phyloP scores from a whole-genome alignment of 2,113 vertebrate genomes.

The Brachyistius frenatus region DNA sequence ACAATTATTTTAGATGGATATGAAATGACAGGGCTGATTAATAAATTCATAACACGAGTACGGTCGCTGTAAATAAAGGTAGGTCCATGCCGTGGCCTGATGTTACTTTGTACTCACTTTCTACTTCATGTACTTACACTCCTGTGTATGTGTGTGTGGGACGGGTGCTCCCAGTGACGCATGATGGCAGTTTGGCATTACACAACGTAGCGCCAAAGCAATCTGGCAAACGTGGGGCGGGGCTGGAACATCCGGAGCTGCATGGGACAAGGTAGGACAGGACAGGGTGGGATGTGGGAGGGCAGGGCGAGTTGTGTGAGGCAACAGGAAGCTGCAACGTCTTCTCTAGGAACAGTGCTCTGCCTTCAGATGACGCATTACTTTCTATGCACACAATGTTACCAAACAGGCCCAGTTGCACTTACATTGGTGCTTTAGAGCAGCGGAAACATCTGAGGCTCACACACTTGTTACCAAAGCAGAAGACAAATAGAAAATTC shows the following conservation, averaged over 20 bases:
- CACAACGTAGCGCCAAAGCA: conserved; percentile 53
- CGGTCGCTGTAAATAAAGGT: conserved; percentile 57
- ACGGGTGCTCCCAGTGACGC: conserved; percentile 78
- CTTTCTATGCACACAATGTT: neutral
- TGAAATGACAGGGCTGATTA: conserved; percentile 39
- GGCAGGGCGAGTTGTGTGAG: conserved; percentile 15
- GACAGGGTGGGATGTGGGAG: neutral
- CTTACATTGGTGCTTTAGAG: neutral
- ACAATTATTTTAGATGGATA: neutral
- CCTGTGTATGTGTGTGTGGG: conserved; percentile 50
- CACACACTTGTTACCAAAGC: neutral
- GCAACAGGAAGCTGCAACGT: conserved; percentile 59
- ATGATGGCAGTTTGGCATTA: conserved; percentile 68
- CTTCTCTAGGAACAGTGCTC: conserved; percentile 28
- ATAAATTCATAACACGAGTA: conserved; percentile 36
- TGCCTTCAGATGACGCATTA: conserved; percentile 43
- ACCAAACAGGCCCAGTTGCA: neutral
- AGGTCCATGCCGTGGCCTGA: conserved; percentile 9
- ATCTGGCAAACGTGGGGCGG: conserved; percentile 54
- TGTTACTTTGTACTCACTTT: conserved; percentile 24
- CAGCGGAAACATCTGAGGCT: neutral
- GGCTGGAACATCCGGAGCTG: conserved; percentile 49
- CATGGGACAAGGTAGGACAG: conserved; percentile 48
- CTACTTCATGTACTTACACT: conserved; percentile 52
- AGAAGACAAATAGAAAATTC: conserved; percentile 33